Evolutionary conservation across 2,888 invertebrate species (phyloP).

Genomic region (Sclerodermus sp.): DNA sequence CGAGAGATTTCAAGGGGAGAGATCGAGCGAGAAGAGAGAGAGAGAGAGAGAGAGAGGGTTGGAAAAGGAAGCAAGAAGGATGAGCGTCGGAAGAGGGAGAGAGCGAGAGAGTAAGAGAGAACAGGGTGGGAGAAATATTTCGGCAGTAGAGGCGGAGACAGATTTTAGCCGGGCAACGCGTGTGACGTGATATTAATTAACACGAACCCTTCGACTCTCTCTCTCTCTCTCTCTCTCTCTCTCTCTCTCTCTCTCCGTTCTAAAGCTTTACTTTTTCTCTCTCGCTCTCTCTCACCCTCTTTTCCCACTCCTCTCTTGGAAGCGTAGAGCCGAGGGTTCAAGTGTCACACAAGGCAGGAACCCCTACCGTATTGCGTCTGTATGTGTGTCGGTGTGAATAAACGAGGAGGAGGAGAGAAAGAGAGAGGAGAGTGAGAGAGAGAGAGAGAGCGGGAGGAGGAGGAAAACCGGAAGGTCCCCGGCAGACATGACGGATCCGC

Average conservation of each 20-base stretch:
- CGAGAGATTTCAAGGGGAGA: too few relatives aligned
- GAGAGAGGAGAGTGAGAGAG: too few relatives aligned
- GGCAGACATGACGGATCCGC: conserved; percentile 1
- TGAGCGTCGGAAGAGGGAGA: too few relatives aligned
- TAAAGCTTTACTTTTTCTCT: conserved; percentile 13
- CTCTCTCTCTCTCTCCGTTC: conserved; percentile 5
- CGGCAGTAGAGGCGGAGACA: conserved; percentile 36
- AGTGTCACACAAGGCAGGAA: conserved; percentile 49
- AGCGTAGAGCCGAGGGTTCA: conserved; percentile 39
- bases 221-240: conserved; percentile 14
- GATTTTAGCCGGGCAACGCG: conserved; percentile 50
- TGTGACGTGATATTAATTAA: conserved; percentile 58
- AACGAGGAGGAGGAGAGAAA: too few relatives aligned
- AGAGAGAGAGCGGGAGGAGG: too few relatives aligned
- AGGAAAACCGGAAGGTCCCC: conserved; percentile 42
- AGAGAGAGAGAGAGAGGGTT: too few relatives aligned
- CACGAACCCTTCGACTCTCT: conserved; percentile 51
- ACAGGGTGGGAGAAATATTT: conserved; percentile 27
- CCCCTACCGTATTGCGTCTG: conserved; percentile 29
- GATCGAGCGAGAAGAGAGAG: too few relatives aligned
- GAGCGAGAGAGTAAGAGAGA: conserved; percentile 2
- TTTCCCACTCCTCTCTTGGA: conserved; percentile 8
- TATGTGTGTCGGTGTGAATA: too few relatives aligned
- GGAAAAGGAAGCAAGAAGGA: too few relatives aligned
- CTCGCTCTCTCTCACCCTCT: conserved; percentile 9